Evolutionary conservation across 1,140 invertebrate genomes (phyloP), one percentile per base, ranked within the genome.

Genomic region (Trypoxylus dichotomus): DNA sequence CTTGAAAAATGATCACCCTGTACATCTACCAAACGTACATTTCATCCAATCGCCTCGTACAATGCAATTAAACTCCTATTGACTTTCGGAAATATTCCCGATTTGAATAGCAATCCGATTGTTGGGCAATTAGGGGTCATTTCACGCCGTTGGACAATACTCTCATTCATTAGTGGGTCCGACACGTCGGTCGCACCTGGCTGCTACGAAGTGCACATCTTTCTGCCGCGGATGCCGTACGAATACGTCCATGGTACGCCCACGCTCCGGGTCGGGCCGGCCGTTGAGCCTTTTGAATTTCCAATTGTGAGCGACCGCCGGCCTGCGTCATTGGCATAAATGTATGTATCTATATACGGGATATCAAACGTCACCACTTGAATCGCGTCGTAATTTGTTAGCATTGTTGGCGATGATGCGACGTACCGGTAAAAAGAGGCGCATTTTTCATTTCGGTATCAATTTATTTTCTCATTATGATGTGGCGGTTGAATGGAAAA

Each of bases 71-170:
- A 80, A 68, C 60, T 41, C 29, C 82, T 77, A 83, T 83, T 83
- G 81, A 83, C 73, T 76, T 80, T 74, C 77, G 79, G 80, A 83
- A 82, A 81, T 82, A 80, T 81, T 79, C 79, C 76, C 75, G 72
- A 79, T 73, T 78, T 79, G 74, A 77, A 79, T 78, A 81, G 78
- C 79, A 75, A 79, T 76, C 60, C 82, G 80, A 83, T 84, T 84
- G 82, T 84, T 81, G 78, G 78, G 81, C 83, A 84, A 84, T 84
- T 84, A 84, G 83, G 82, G 81, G 81, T 84, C 81, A 84, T 84
- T 84, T 84, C 82, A 84, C 83, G 83, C 78, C 81, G 78, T 3
- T 77, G 80, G 79, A 84, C 83, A 84, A 84, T 83, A 77, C 68
- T 76, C 77, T 82, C 81, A 83, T 84, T 84, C 83, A 83, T 83